Conservation (phyloP, 2,113 vertebrate genomes). For the Crotalus viridis region DNA sequence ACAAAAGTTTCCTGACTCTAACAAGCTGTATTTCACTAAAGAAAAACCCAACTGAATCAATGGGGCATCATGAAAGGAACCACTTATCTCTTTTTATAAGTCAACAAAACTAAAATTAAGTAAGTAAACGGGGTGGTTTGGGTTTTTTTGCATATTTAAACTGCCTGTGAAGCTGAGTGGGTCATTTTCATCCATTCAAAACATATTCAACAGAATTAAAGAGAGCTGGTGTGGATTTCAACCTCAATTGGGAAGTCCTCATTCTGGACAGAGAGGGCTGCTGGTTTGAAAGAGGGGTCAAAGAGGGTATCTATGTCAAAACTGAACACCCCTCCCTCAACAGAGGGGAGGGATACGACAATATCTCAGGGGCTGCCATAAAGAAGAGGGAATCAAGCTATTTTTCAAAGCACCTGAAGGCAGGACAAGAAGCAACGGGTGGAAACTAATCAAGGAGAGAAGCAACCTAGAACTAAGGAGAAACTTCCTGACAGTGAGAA, state of each 20-base stretch:
- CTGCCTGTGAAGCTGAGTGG: slow-evolving; percentile 54
- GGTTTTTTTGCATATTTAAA: slow-evolving; percentile 35
- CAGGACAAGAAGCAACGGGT: too few relatives aligned
- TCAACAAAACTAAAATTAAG: slow-evolving; percentile 59
- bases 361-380: too few relatives aligned
- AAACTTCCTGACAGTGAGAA: too few relatives aligned
- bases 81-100: slow-evolving; percentile 62
- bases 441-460: too few relatives aligned
- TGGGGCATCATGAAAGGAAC: slow-evolving; percentile 86
- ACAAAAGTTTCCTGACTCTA: slow-evolving; percentile 95
- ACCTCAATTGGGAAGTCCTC: background rate
- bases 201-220: background rate
- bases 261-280: background rate
- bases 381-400: too few relatives aligned
- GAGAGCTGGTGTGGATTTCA: background rate
- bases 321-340: background rate
- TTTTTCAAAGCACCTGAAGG: too few relatives aligned
- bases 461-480: too few relatives aligned
- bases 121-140: background rate
- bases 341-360: too few relatives aligned
- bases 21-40: slow-evolving; percentile 79
- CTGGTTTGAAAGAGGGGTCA: background rate
- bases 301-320: background rate
- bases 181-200: slow-evolving; percentile 21
- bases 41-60: slow-evolving; percentile 74